These are phyloP conservation scores for Bugula neritina DNA, from an alignment of 2,888 invertebrate genomes.

Conservation along the genomic window DNA sequence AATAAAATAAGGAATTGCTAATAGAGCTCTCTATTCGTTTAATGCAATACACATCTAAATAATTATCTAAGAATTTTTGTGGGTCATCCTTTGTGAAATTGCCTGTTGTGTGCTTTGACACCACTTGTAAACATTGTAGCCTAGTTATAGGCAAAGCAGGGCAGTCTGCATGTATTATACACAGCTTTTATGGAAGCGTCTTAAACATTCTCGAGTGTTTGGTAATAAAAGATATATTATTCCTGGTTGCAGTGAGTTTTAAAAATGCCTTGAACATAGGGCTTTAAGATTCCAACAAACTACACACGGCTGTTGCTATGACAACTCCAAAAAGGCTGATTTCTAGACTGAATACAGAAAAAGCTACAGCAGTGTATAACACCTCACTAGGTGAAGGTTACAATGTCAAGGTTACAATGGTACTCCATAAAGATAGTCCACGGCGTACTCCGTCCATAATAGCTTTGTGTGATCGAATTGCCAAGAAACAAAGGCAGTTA, in stretches of 20 bases:
- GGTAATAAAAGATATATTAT: background rate
- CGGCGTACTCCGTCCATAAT: background rate
- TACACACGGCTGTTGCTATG: background rate
- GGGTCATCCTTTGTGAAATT: no score
- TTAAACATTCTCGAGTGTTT: background rate
- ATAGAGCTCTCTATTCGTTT: no score
- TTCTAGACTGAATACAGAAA: background rate
- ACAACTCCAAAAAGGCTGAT: background rate
- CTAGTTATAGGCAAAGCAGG: no score
- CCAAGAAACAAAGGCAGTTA: conserved; percentile 16
- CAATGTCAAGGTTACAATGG: conserved; percentile 22
- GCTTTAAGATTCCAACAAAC: no score
- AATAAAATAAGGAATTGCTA: no score
- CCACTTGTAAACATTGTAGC: no score
- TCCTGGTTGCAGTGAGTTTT: background rate
- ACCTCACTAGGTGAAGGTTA: conserved; percentile 9
- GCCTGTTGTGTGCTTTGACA: no score
- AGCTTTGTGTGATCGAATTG: background rate
- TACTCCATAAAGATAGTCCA: background rate
- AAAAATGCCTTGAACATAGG: no score
- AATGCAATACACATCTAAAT: no score
- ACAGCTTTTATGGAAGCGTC: background rate
- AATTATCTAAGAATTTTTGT: no score
- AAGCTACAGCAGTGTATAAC: background rate
- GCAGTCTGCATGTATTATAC: no score